Conservation (phyloP, 92 coral and sea anemone species). For the Scolanthus callimorphus region DNA sequence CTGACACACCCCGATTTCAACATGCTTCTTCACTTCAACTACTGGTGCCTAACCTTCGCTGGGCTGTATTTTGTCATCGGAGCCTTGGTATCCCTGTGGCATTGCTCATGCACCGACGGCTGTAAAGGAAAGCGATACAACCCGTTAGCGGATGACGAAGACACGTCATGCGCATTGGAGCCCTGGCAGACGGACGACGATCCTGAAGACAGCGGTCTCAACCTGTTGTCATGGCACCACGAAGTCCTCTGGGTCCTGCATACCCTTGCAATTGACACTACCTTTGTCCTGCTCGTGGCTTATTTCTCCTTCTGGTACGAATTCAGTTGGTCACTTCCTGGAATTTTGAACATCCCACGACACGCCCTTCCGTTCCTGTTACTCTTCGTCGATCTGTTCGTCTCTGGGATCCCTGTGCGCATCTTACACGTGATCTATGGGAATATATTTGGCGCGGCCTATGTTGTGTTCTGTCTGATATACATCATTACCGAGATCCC, state of each 20-base stretch:
- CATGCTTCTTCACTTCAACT: constrained; percentile 52
- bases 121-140: neutral
- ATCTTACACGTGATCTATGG: constrained; percentile 70
- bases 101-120: constrained; percentile 8
- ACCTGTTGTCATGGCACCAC: constrained; percentile 64
- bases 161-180: constrained; percentile 56
- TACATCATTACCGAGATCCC: constrained; percentile 58
- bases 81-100: constrained; percentile 41
- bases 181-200: constrained; percentile 38
- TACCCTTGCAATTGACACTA: constrained; percentile 58
- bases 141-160: neutral
- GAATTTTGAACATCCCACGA: constrained; percentile 57
- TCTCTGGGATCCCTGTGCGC: constrained; percentile 70
- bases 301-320: constrained; percentile 67
- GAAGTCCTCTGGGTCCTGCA: constrained; percentile 69
- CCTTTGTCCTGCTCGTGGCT: constrained; percentile 54
- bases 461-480: constrained; percentile 55
- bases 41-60: constrained; percentile 62
- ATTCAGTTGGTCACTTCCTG: constrained; percentile 7
- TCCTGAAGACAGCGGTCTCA: constrained; percentile 4
- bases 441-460: constrained; percentile 65
- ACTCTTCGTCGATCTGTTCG: constrained; percentile 50
- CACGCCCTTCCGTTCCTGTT: constrained; percentile 55
- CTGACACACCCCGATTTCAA: constrained; percentile 48
- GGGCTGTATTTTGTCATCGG: constrained; percentile 64